Evolutionary conservation across 2,113 vertebrate species (phyloP).

Genomic region (Setophaga coronata): DNA sequence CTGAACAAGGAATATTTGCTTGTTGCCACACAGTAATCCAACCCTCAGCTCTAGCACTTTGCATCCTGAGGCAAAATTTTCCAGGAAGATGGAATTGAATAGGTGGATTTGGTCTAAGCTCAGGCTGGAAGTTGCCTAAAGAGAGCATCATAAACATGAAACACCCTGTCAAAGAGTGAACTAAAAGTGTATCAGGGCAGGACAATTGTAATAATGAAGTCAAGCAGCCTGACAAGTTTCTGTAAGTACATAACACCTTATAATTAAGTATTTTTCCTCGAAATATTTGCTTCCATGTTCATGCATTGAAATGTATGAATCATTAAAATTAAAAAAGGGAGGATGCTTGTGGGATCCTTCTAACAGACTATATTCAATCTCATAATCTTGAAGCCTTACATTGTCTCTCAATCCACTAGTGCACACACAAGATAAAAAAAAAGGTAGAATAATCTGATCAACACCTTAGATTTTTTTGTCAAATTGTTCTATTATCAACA

Average conservation of each 20-base stretch:
- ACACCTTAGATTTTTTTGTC: background rate
- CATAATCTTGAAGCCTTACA: background rate
- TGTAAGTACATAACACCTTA: background rate
- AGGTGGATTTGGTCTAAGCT: background rate
- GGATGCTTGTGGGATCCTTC: background rate
- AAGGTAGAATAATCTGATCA: background rate
- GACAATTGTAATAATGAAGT: background rate
- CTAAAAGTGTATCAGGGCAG: background rate
- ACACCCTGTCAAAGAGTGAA: background rate
- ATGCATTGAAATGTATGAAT: background rate
- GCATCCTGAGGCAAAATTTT: background rate
- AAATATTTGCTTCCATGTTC: background rate
- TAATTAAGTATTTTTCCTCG: background rate
- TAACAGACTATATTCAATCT: background rate
- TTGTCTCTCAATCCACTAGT: background rate
- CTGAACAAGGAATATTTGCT: background rate
- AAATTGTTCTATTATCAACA: background rate
- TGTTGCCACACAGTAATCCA: background rate
- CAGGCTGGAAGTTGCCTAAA: background rate
- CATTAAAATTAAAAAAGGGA: background rate
- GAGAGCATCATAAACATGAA: background rate
- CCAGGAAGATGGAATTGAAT: background rate
- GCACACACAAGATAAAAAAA: background rate
- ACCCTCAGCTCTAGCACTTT: background rate
- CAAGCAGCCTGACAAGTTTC: background rate